These are phyloP conservation scores for Ommatoiulus sabulosus DNA, from an alignment of 2,888 invertebrate species.

Conservation along the genomic window DNA sequence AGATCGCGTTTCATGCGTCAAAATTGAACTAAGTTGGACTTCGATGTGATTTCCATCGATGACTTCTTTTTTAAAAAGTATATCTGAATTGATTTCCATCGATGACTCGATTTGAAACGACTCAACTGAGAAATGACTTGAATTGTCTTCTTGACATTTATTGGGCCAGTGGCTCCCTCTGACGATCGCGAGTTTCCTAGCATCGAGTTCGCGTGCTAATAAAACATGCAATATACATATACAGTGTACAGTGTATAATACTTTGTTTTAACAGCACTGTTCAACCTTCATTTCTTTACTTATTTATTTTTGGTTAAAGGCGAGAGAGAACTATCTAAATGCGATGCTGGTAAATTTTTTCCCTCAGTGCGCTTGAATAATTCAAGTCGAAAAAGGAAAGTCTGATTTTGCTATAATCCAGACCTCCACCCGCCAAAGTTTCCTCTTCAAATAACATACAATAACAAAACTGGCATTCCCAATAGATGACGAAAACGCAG, in stretches of 20 bases:
- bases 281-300: not conserved
- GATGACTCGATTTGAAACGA: too few relatives aligned
- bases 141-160: too few relatives aligned
- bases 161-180: not conserved
- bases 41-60: too few relatives aligned
- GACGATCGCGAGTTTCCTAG: not conserved
- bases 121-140: too few relatives aligned
- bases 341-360: not conserved
- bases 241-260: not conserved
- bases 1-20: too few relatives aligned
- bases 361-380: constrained; percentile 21
- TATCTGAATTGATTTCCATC: too few relatives aligned
- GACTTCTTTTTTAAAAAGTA: too few relatives aligned
- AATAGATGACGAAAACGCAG: not conserved
- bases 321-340: not conserved
- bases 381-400: constrained; percentile 10
- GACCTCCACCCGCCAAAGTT: not conserved
- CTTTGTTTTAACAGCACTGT: not conserved
- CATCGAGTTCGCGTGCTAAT: not conserved
- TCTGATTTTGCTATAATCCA: not conserved
- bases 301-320: constrained; percentile 22
- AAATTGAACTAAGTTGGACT: too few relatives aligned
- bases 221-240: not conserved
- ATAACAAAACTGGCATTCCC: not conserved
- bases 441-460: not conserved